Conservation (phyloP, 2,797 vertebrate genomes). For the Tragelaphus eurycerus region DNA sequence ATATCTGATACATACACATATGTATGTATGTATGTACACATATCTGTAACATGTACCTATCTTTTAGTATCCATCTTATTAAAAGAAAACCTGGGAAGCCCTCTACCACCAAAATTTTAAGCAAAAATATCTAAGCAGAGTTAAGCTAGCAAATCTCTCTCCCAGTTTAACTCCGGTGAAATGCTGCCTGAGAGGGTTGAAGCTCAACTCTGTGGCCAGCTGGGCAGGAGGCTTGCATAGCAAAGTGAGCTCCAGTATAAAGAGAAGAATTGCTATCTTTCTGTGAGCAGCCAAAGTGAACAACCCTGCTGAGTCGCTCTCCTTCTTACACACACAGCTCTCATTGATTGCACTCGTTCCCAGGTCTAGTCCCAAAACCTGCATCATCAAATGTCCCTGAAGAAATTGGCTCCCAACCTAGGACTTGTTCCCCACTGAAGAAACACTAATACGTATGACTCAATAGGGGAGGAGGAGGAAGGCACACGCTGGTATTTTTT, state of each 20-base stretch:
- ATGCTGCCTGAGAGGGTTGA: not conserved
- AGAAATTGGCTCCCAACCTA: slow-evolving; percentile 2
- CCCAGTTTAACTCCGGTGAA: not conserved
- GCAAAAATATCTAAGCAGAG: not conserved
- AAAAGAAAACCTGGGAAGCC: not conserved
- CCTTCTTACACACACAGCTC: not conserved
- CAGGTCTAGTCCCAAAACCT: not conserved
- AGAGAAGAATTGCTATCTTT: not conserved
- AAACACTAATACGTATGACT: not conserved
- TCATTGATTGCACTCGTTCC: slow-evolving; percentile 30
- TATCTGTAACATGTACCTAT: not conserved
- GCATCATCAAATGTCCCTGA: slow-evolving; percentile 35
- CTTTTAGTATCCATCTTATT: slow-evolving; percentile 9
- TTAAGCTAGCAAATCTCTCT: not conserved
- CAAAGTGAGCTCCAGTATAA: not conserved
- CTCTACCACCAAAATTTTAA: not conserved
- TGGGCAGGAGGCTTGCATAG: not conserved
- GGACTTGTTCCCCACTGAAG: not conserved
- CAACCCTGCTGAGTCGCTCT: not conserved
- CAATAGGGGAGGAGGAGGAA: not conserved
- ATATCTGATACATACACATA: not conserved
- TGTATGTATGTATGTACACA: not conserved
- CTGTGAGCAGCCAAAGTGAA: not conserved
- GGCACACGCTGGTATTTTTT: not conserved
- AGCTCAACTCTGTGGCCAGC: not conserved